These are phyloP conservation scores for Drosophila ficusphila DNA, from an alignment of 1,140 invertebrate genomes.

Conservation along the genomic window DNA sequence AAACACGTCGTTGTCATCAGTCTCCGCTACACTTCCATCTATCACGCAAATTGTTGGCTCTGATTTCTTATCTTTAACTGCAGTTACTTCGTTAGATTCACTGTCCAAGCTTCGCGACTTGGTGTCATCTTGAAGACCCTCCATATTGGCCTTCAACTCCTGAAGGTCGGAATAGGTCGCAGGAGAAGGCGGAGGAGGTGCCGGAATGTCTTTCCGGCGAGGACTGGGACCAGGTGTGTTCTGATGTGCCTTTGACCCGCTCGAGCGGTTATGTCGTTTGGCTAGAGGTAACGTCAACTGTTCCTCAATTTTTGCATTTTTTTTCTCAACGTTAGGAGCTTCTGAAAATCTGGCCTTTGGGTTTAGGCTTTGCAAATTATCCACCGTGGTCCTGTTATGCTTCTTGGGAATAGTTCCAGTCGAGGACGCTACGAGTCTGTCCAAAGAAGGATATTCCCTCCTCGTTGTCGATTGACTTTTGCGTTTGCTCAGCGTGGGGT, in stretches of 20 bases:
- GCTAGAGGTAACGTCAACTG: background rate
- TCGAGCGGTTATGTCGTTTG: constrained; percentile 61
- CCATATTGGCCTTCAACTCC: constrained; percentile 75
- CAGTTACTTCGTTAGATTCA: constrained; percentile 41
- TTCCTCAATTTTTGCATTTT: constrained; percentile 22
- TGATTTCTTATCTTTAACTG: background rate
- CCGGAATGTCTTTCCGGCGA: constrained; percentile 72
- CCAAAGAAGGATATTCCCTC: constrained; percentile 71
- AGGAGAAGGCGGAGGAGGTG: constrained; percentile 75
- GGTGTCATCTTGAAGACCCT: constrained; percentile 68
- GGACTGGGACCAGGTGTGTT: constrained; percentile 13
- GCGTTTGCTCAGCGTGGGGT: constrained; percentile 32
- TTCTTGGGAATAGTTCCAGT: constrained; percentile 76
- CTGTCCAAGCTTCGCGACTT: constrained; percentile 66
- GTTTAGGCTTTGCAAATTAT: constrained; percentile 16
- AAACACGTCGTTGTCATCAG: constrained; percentile 77
- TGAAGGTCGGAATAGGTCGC: constrained; percentile 78
- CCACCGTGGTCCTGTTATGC: background rate
- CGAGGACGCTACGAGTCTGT: constrained; percentile 66
- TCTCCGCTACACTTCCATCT: constrained; percentile 20
- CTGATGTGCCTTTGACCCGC: constrained; percentile 42
- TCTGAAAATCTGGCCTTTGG: constrained; percentile 20
- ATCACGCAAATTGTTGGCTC: background rate
- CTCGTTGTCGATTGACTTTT: constrained; percentile 34
- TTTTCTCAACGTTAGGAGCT: constrained; percentile 1